Conservation (phyloP, 2,888 invertebrate genomes). For the Pterostichus niger region DNA sequence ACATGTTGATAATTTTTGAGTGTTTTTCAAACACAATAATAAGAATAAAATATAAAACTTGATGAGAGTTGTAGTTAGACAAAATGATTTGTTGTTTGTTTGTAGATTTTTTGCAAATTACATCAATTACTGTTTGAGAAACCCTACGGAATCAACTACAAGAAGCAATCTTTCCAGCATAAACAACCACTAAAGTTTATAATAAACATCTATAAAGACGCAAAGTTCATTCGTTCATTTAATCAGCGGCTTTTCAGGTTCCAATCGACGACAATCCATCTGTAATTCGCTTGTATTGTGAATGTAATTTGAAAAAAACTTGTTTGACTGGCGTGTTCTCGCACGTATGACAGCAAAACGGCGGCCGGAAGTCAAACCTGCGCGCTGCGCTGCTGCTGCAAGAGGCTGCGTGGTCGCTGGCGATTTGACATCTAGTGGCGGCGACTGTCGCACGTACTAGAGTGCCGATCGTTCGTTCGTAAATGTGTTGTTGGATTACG, state of each 20-base stretch:
- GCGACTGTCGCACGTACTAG: constrained; percentile 36
- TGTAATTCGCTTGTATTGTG: constrained; percentile 25
- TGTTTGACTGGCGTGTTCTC: constrained; percentile 29
- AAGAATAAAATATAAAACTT: background rate
- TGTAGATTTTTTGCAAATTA: constrained; percentile 46
- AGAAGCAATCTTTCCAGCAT: constrained; percentile 23
- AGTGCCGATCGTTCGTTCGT: constrained; percentile 8
- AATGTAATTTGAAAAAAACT: constrained; percentile 13
- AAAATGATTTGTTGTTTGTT: constrained; percentile 3
- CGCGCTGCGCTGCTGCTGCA: too few species aligned
- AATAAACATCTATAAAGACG: constrained; percentile 25
- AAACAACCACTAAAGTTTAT: constrained; percentile 20
- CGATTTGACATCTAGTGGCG: too few species aligned
- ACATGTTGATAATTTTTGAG: constrained; percentile 11
- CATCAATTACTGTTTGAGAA: constrained; percentile 21
- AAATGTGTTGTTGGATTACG: constrained; percentile 11
- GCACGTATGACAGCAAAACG: constrained; percentile 49
- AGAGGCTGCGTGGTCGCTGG: too few species aligned
- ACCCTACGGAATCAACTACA: constrained; percentile 52
- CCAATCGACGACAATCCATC: constrained; percentile 12
- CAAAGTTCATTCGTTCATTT: background rate
- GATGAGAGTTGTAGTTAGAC: background rate
- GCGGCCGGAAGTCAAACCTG: constrained; percentile 51
- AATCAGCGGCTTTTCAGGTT: constrained; percentile 26
- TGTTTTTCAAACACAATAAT: constrained; percentile 7